phyloP scores from a whole-genome alignment of 2,797 vertebrate species.

The Selene dorsalis region DNA sequence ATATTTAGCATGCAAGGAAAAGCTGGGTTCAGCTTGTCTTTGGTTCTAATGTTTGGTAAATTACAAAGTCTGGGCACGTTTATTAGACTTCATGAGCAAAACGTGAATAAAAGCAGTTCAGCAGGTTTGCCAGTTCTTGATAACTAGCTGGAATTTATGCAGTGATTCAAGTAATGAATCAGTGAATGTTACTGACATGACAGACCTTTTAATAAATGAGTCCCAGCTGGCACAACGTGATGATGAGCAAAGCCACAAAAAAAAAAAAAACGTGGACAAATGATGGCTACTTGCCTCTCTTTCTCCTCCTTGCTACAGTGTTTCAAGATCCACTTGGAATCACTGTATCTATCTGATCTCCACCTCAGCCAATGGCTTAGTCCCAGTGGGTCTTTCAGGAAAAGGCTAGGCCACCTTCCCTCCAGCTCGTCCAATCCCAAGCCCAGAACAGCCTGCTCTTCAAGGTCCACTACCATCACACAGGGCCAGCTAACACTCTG shows the following conservation, averaged over 20 bases:
- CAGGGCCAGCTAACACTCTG: conserved; percentile 67
- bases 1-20: conserved; percentile 61
- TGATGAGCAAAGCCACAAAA: conserved; percentile 28
- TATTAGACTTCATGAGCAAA: conserved; percentile 64
- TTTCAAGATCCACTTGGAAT: conserved; percentile 52
- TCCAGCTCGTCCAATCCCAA: conserved; percentile 55
- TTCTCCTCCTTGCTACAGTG: conserved; percentile 3
- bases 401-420: conserved; percentile 67
- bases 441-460: conserved; percentile 57
- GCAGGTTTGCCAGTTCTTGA: conserved; percentile 52
- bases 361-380: conserved; percentile 51
- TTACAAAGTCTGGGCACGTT: conserved; percentile 63
- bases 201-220: conserved; percentile 41
- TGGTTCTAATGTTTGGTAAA: conserved; percentile 57
- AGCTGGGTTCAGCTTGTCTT: conserved; percentile 49
- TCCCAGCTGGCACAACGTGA: conserved; percentile 38
- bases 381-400: conserved; percentile 66
- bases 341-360: conserved; percentile 70
- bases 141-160: conserved; percentile 49
- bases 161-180: conserved; percentile 53
- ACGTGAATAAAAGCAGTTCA: conserved; percentile 54
- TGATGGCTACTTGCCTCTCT: conserved; percentile 11
- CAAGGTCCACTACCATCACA: conserved; percentile 74
- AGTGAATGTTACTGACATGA: conserved; percentile 34
- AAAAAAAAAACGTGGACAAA: conserved; percentile 15